Evolutionary conservation across 2,113 vertebrate species (phyloP), one percentile per base, ranked within the genome.

Genomic region (Eulemur rufifrons): DNA sequence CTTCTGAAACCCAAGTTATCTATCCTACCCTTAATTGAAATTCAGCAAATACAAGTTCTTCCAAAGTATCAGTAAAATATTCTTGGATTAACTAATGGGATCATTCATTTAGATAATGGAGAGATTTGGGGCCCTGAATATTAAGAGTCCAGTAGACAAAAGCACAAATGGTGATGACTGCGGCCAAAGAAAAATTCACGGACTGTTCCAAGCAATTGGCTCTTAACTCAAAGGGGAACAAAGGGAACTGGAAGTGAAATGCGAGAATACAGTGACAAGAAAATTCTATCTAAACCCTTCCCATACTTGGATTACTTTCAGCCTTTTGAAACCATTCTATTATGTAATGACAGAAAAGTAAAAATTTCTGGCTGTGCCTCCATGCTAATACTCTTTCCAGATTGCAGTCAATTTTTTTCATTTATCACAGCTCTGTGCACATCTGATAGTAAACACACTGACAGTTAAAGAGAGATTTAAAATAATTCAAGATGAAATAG

Each of bases 121-220:
- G 37, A 90, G 94, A 88, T 74, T 64, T 21, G 63, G 92, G 83
- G n/a, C 2, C 63, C 45, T 52, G 47, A 45, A 69, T 59, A 47
- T 25, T 91, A 95, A 95, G 91, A 97, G 69, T 89, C 81, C 37
- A 69, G 29, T 7, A 34, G 80, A 97, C 94, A 97, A 95, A 59
- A 82, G 95, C 88, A 90, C 77, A 96, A 95, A 97, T 61, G 95
- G 95, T 39, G 0, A 47, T 86, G 97, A 97, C 94, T 54, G 85
- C 66, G 88, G 37, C n/a, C 87, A 95, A 96, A 97, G 96, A 97
- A 97, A 96, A 98, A 92, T 69, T 86, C 96, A 91, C 59, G 96
- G 96, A 95, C 0, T 20, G n/a, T 63, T 78, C 97, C 88, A 95
- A 98, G 97, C 80, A 47, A 8, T 56, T 95, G 95, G 96, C 93